Evolutionary conservation across 2,888 invertebrate species (phyloP).

Genomic region (Zonitis immaculata): DNA sequence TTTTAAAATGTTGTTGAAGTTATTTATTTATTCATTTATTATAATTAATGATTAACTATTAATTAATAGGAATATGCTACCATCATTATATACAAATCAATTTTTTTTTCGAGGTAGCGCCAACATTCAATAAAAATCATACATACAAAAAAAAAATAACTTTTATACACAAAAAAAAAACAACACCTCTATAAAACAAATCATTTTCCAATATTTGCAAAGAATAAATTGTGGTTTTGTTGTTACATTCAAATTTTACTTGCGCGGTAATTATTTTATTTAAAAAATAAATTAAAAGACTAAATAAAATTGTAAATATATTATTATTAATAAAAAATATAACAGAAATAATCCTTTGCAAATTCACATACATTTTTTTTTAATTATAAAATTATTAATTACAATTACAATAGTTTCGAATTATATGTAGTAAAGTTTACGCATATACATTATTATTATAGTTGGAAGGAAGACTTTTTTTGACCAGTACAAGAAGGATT

Average conservation of each 20-base stretch:
- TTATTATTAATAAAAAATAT: not conserved
- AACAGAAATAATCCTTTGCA: conserved; percentile 16
- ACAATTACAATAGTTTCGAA: too few species aligned
- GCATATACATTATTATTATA: too few species aligned
- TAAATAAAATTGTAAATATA: not conserved
- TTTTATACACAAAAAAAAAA: conserved; percentile 23
- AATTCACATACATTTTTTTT: too few species aligned
- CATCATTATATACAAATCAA: conserved; percentile 45
- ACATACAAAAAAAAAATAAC: conserved; percentile 21
- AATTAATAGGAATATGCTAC: conserved; percentile 50
- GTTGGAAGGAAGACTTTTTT: conserved; percentile 14
- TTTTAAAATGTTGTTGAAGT: conserved; percentile 33
- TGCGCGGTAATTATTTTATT: too few species aligned
- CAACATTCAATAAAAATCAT: conserved; percentile 36
- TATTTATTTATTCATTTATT: conserved; percentile 34
- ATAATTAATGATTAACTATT: not conserved
- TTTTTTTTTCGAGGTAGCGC: conserved; percentile 46
- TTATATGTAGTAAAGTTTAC: too few species aligned
- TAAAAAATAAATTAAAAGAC: conserved; percentile 8
- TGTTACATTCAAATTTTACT: conserved; percentile 13
- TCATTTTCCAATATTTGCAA: too few species aligned
- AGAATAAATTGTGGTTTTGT: conserved; percentile 5
- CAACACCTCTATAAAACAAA: too few species aligned
- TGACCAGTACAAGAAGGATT: too few species aligned
- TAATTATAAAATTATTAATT: too few species aligned